These are phyloP conservation scores for Colinus virginianus DNA, from an alignment of 2,113 vertebrate genomes.

Conservation along the genomic window DNA sequence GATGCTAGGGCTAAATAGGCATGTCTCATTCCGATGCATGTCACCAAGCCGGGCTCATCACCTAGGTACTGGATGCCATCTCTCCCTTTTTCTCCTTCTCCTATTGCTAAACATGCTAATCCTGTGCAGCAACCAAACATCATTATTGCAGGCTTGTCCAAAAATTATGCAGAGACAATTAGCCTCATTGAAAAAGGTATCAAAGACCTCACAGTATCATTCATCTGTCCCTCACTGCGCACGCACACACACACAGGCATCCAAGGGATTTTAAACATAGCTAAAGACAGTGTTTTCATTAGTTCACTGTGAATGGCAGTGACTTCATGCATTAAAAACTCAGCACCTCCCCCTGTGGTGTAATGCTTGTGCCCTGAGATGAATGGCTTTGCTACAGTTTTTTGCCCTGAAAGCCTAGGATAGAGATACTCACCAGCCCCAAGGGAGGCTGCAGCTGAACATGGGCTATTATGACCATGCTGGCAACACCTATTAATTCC, in stretches of 20 bases:
- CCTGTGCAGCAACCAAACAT: conserved; percentile 48
- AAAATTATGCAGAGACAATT: conserved; percentile 72
- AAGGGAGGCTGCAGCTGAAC: background rate
- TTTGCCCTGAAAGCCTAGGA: conserved; percentile 46
- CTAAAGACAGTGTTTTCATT: conserved; percentile 68
- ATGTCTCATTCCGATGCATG: conserved; percentile 68
- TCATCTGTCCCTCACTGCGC: conserved; percentile 31
- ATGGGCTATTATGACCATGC: rapidly evolving
- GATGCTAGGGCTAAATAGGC: conserved; percentile 67
- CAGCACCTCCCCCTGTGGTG: conserved; percentile 50
- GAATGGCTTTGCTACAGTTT: conserved; percentile 57
- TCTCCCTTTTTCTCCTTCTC: conserved; percentile 49
- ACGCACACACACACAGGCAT: conserved; percentile 24
- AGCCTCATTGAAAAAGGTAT: conserved; percentile 69
- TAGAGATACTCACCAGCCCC: background rate
- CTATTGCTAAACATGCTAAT: conserved; percentile 66
- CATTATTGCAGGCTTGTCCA: conserved; percentile 37
- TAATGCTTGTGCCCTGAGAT: conserved; percentile 34
- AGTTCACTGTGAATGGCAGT: conserved; percentile 45
- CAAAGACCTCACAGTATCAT: conserved; percentile 69
- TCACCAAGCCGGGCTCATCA: conserved; percentile 35
- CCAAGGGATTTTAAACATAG: conserved; percentile 55
- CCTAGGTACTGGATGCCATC: conserved; percentile 64
- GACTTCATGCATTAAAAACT: conserved; percentile 72
- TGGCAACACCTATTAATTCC: background rate